Evolutionary conservation across 2,113 vertebrate genomes (phyloP), one percentile per base, ranked within the genome.

Genomic region (Limanda limanda): DNA sequence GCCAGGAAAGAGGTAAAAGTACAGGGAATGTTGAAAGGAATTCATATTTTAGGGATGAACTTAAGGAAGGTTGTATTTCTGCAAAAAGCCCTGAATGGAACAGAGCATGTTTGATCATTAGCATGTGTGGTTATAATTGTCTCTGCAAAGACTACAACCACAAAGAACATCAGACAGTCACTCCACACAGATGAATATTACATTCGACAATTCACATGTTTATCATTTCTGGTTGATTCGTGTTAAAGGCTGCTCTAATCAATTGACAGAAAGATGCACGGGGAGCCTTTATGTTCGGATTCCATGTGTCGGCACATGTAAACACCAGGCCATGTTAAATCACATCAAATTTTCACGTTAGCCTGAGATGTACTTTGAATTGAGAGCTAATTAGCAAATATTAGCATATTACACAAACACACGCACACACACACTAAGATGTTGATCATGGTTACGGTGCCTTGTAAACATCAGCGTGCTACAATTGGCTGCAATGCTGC

Each of bases 1-100:
- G 24, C 7, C 15, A 54, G 24, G 20, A 35, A 21, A 54, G 64
- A 14, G 42, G 31, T 6, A 57, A 79, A 79, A 74, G 76, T 11
- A 56, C 52, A 68, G 66, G 18, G 23, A 45, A 24, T 1, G 15
- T n/a, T 59, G n/a, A 62, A 81, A 51, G 48, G 48, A 51, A 51
- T 2, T 45, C 13, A 15, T 45, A 45, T 45, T 47, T 51, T 51
- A 20, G 15, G 17, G 20, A 8, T 51, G 18, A 51, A 51, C 18
- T 20, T 45, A 15, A 45, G 48, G 48, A 7, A 47, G 45, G 45
- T 47, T 13, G 45, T 20, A 20, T 51, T 20, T 17, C 48, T 51
- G 48, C 48, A 51, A 20, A 20, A 51, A 18, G 15, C 48, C 15
- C 1, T n/a, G 48, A 51, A 20, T 7, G 48, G 48, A 51, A 51